Conservation (phyloP, 2,888 invertebrate genomes). For the Apamea crenata region DNA sequence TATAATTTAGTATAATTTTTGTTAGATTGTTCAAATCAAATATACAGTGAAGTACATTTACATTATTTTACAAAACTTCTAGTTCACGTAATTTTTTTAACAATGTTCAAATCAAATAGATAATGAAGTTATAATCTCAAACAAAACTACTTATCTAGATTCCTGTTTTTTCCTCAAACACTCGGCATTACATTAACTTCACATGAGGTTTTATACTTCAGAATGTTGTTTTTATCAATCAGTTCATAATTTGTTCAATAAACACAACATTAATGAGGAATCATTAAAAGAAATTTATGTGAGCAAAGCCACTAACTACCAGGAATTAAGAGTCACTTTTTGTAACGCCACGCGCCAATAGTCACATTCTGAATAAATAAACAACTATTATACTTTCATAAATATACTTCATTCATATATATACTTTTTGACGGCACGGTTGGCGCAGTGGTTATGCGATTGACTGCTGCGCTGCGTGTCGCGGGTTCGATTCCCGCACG, state of each 20-base stretch:
- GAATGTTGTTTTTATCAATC: conserved; percentile 8
- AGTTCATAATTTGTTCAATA: conserved; percentile 1
- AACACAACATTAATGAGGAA: conserved; percentile 3
- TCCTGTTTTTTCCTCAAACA: neutral
- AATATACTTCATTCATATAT: too few relatives aligned
- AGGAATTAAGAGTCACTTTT: conserved; percentile 44
- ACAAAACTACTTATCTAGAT: neutral
- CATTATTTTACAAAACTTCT: too few relatives aligned
- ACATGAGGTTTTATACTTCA: neutral
- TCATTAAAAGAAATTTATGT: conserved; percentile 32
- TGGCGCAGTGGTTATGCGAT: too few relatives aligned
- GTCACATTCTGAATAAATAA: conserved; percentile 63
- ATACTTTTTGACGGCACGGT: too few relatives aligned
- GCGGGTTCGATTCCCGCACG: too few relatives aligned
- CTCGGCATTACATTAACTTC: too few relatives aligned
- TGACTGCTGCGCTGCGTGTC: too few relatives aligned
- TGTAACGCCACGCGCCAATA: conserved; percentile 63
- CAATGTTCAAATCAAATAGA: neutral
- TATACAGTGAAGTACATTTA: too few relatives aligned
- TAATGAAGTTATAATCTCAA: neutral
- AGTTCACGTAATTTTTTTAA: neutral
- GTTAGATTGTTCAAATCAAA: neutral
- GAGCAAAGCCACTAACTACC: conserved; percentile 6
- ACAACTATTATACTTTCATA: conserved; percentile 11
- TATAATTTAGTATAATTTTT: too few relatives aligned